Percentiles rank a stretch among this genome's conserved stretches.
Evolutionary conservation across 2,113 vertebrate genomes (phyloP).

Genomic region (Xenopus tropicalis): UCB_Xtro_10.0 CM004445.2:1534001-1534500

Average conservation of each 20-base stretch:
- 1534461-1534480: too few species aligned
- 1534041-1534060: constrained; percentile 99
- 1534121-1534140: constrained; percentile 99
- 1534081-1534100: constrained; percentile 93
- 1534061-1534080: constrained; percentile 99
- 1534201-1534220: constrained; percentile 72
- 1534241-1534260: constrained; percentile 99
- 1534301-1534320: constrained; percentile 85
- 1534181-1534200: constrained; percentile 97
- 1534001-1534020: constrained; percentile 97
- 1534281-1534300: constrained; percentile 91
- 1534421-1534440: too few species aligned
- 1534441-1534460: too few species aligned
- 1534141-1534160: constrained; percentile 99
- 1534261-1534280: constrained; percentile 95
- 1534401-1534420: too few species aligned
- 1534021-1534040: constrained; percentile 99
- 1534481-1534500: too few species aligned
- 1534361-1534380: too few species aligned
- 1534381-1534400: background rate
- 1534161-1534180: constrained; percentile 99
- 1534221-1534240: constrained; percentile 95
- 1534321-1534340: constrained; percentile 76
- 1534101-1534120: constrained; percentile 99
- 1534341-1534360: background rate